A percentile compares a stretch with the other conserved stretches of the same genome.
Conservation (phyloP, 2,113 vertebrate species). For the Seriola rivoliana region DNA sequence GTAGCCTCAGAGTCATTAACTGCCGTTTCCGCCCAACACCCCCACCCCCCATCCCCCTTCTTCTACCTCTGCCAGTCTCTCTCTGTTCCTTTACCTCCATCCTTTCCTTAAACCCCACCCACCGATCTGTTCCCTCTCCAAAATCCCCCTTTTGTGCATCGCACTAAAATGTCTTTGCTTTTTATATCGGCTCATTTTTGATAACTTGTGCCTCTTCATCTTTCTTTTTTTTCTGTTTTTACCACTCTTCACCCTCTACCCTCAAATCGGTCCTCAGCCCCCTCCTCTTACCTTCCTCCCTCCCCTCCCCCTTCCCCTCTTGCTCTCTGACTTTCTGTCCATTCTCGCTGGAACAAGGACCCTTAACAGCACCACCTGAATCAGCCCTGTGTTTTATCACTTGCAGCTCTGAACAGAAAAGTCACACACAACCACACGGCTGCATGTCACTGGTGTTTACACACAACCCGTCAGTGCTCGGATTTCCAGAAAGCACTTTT, state of each 20-base stretch:
- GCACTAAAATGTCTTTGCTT: not conserved
- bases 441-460: slow-evolving; percentile 51
- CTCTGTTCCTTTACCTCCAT: not conserved
- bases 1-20: slow-evolving; percentile 75
- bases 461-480: slow-evolving; percentile 30
- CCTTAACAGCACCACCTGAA: slow-evolving; percentile 73
- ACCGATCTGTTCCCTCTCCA: not conserved
- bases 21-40: slow-evolving; percentile 57
- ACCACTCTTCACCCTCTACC: not conserved
- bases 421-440: slow-evolving; percentile 46
- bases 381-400: slow-evolving; percentile 66
- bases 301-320: not conserved
- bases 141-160: slow-evolving; percentile 24
- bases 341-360: slow-evolving; percentile 60
- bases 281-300: slow-evolving; percentile 9
- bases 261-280: not conserved
- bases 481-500: slow-evolving; percentile 35
- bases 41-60: slow-evolving; percentile 5
- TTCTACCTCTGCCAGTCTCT: not conserved
- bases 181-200: not conserved
- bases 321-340: slow-evolving; percentile 26
- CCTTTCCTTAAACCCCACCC: not conserved
- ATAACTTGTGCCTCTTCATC: not conserved
- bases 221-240: not conserved
- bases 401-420: slow-evolving; percentile 27